A percentile compares a stretch with the other conserved stretches of the same genome.
phyloP scores from a whole-genome alignment of 2,888 invertebrate genomes.

The Cylindroiulus punctatus region DNA sequence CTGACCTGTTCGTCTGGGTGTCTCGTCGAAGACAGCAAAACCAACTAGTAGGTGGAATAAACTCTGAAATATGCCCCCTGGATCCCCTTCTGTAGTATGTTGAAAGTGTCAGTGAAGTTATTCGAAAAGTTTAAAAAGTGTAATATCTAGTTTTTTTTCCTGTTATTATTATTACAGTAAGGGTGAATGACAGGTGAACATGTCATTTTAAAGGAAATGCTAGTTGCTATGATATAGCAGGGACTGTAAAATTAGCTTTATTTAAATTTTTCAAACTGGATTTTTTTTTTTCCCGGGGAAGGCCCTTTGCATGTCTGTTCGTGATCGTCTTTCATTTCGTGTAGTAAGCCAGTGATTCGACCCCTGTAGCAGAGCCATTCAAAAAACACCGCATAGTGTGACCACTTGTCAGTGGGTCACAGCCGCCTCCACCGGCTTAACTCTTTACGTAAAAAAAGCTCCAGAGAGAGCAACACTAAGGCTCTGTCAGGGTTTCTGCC shows the following conservation, averaged over 20 bases:
- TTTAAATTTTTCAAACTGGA: too few relatives aligned
- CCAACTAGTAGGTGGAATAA: not conserved
- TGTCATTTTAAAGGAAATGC: too few relatives aligned
- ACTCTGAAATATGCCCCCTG: not conserved
- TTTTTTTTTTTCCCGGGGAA: not conserved
- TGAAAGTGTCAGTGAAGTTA: too few relatives aligned
- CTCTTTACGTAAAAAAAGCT: not conserved
- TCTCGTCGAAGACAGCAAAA: not conserved
- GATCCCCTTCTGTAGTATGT: too few relatives aligned
- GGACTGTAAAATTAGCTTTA: too few relatives aligned
- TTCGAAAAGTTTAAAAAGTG: too few relatives aligned
- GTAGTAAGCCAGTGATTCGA: constrained; percentile 5
- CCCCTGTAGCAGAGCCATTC: not conserved
- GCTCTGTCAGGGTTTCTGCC: not conserved
- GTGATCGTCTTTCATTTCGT: not conserved
- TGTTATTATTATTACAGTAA: too few relatives aligned
- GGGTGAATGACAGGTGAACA: too few relatives aligned
- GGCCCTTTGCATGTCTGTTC: not conserved
- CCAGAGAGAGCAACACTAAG: not conserved
- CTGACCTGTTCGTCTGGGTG: not conserved
- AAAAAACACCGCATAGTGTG: not conserved
- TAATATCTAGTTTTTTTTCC: too few relatives aligned
- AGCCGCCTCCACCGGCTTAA: constrained; percentile 38
- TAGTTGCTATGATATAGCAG: too few relatives aligned
- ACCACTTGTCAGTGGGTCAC: not conserved